phyloP scores from a whole-genome alignment of 2,113 vertebrate genomes.

The Oreocharis arfaki region DNA sequence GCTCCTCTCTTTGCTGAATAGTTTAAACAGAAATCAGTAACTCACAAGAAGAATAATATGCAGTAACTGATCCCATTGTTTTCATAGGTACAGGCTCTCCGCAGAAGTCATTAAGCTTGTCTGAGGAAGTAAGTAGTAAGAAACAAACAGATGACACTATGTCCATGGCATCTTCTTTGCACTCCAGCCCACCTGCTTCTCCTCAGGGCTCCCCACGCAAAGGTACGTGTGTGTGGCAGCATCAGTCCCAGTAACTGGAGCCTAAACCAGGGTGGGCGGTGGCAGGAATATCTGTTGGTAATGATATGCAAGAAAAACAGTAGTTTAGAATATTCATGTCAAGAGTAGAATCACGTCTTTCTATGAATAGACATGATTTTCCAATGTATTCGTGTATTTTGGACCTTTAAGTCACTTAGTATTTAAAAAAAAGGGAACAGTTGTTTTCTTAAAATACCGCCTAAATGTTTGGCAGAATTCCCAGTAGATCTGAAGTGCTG shows the following conservation, averaged over 20 bases:
- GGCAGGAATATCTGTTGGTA: neutral
- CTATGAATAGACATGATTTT: neutral
- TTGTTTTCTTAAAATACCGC: neutral
- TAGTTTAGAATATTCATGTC: neutral
- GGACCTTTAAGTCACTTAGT: neutral
- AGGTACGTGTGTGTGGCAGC: constrained; percentile 62
- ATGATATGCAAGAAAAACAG: neutral
- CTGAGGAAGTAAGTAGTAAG: constrained; percentile 81
- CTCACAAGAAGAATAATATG: neutral
- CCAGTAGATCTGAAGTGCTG: neutral
- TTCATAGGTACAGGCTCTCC: constrained; percentile 79
- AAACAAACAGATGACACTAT: constrained; percentile 82
- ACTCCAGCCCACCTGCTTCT: constrained; percentile 89
- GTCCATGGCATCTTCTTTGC: constrained; percentile 83
- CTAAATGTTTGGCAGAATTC: neutral
- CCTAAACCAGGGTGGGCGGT: neutral
- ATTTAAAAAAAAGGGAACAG: neutral
- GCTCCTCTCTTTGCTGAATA: neutral
- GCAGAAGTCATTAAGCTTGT: constrained; percentile 79
- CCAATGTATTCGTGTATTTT: neutral
- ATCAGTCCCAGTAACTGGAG: neutral
- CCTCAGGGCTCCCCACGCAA: constrained; percentile 90
- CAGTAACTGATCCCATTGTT: neutral
- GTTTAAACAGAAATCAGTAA: neutral
- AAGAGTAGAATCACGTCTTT: neutral